Percentiles rank a stretch among this genome's conserved stretches.
Conservation (phyloP, 1,140 invertebrate genomes). For the Elymnias hypermnestra region DNA sequence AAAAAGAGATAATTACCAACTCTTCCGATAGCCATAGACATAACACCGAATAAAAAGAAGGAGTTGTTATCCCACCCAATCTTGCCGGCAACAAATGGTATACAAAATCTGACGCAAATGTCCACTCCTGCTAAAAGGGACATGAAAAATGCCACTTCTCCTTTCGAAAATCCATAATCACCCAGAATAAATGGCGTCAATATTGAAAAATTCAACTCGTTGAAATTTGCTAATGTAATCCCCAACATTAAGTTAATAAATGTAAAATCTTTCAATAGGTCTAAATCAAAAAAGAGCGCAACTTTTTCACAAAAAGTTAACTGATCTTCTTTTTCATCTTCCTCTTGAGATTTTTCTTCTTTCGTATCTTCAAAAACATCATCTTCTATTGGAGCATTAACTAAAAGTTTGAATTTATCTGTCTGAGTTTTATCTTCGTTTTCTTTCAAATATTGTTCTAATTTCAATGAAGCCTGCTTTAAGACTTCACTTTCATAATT, state of each 20-base stretch:
- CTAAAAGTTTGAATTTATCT: conserved; percentile 45
- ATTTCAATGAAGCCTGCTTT: conserved; percentile 66
- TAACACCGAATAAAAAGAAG: conserved; percentile 82
- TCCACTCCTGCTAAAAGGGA: conserved; percentile 78
- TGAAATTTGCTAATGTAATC: conserved; percentile 81
- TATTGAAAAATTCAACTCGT: conserved; percentile 83
- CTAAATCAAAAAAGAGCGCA: conserved; percentile 80
- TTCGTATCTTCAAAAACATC: conserved; percentile 40
- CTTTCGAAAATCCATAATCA: conserved; percentile 77
- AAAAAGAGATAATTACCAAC: conserved; percentile 73
- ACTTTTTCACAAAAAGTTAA: conserved; percentile 73
- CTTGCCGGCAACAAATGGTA: conserved; percentile 80
- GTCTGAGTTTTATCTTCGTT: conserved; percentile 39
- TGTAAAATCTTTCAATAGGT: conserved; percentile 79
- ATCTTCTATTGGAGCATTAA: conserved; percentile 32
- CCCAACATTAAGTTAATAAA: conserved; percentile 83
- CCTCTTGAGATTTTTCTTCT: conserved; percentile 21
- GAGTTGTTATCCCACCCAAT: conserved; percentile 80
- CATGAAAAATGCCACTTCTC: conserved; percentile 78
- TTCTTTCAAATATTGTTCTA: conserved; percentile 64
- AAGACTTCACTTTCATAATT: conserved; percentile 68
- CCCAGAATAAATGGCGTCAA: conserved; percentile 81
- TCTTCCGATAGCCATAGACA: conserved; percentile 80
- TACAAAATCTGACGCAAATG: conserved; percentile 77
- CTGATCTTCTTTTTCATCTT: conserved; percentile 43